Evolutionary conservation across 2,888 invertebrate species (phyloP), one percentile per base, ranked within the genome.

Genomic region (Opisthograptis luteolata): DNA sequence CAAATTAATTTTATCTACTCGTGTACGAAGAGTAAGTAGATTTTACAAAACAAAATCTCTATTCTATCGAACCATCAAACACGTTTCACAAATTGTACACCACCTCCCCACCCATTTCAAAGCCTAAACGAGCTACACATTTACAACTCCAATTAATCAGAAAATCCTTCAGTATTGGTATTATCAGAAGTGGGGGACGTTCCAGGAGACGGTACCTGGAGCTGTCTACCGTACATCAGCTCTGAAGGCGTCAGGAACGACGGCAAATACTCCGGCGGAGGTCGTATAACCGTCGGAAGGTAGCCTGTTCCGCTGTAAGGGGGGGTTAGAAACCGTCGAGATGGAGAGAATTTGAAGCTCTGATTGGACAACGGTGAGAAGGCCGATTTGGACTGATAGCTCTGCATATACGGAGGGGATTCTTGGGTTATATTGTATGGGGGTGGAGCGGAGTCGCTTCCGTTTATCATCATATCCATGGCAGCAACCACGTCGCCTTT

Each of bases 401-500:
- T 81, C 44, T 88, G 83, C 55, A 87, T 66, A 32, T 90, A 91
- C 0, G 91, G 89, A 1, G 87, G 85, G 0, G 87, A 87, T 52
- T 87, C 89, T 9, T 89, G 89, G 0, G 81, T 84, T 28, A 89
- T 61, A 40, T 77, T 82, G 64, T 87, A 88, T 64, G 86, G 55
- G 68, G 75, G 53, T 70, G 73, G 45, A 53, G 76, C 45, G 52
- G 85, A 64, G 8, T 84, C 87, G 0, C 79, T 91, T 1, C 94
- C 94, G 56, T 94, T 94, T 8, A 96, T 92, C 92, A 98, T 94
- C 74, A 96, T 94, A 75, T 98, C 98, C 94, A 98, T 98, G 0
- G 98, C 97, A 64, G 97, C 95, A 0, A 98, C 94, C 0, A 97
- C 96, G 76, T 98, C 98, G 0, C 97, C 97, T 79, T 96, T 94